phyloP scores from a whole-genome alignment of 2,797 vertebrate species.

The Mormyrops attenuatus region DNA sequence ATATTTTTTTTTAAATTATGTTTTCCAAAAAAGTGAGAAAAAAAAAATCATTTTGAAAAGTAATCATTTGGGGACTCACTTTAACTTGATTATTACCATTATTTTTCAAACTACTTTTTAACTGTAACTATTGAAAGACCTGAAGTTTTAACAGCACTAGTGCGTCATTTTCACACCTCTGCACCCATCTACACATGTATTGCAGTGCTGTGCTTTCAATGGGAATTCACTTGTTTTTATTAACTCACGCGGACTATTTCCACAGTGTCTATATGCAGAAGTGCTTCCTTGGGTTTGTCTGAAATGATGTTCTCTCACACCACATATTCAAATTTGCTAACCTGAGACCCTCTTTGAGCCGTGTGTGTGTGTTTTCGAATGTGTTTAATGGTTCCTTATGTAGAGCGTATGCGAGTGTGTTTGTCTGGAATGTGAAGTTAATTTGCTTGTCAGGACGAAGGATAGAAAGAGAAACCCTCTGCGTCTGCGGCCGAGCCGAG shows the following conservation, averaged over 20 bases:
- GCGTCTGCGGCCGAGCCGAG: neutral
- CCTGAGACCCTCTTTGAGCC: neutral
- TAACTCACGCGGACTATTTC: neutral
- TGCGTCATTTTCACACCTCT: neutral
- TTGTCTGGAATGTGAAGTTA: constrained; percentile 14
- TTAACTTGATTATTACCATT: neutral
- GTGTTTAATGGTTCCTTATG: neutral
- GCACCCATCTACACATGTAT: neutral
- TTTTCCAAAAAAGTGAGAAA: neutral
- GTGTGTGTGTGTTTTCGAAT: neutral
- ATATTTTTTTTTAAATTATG: neutral
- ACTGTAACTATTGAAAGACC: neutral
- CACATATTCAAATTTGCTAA: neutral
- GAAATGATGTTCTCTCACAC: neutral
- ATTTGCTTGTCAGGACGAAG: constrained; percentile 13
- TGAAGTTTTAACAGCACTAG: neutral
- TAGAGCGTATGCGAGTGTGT: neutral
- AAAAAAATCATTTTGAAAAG: neutral
- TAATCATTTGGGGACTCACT: neutral
- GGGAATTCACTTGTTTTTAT: neutral
- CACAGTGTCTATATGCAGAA: neutral
- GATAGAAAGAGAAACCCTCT: neutral
- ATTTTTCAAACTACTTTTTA: neutral
- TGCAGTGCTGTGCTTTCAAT: neutral
- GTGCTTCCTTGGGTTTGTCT: neutral